Percentiles rank a stretch among this genome's conserved stretches.
These are phyloP conservation scores for Sphecodes monilicornis DNA, from an alignment of 2,888 invertebrate genomes.

Conservation along the genomic window DNA sequence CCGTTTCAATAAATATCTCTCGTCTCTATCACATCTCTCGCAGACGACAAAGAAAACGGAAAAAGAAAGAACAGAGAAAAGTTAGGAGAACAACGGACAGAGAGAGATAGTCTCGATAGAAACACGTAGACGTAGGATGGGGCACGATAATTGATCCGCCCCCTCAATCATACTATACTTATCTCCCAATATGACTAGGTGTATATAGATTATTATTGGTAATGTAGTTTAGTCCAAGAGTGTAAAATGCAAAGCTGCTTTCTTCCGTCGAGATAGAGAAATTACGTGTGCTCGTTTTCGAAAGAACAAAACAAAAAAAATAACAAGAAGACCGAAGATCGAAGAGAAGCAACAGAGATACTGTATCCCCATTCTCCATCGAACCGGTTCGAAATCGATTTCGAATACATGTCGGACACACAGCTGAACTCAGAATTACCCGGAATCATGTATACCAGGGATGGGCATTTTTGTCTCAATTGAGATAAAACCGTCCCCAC, in stretches of 20 bases:
- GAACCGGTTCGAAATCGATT: background rate
- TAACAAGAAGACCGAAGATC: conserved; percentile 3
- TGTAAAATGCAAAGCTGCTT: conserved; percentile 56
- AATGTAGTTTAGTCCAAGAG: conserved; percentile 42
- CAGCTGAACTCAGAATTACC: conserved; percentile 23
- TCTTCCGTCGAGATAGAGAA: conserved; percentile 31
- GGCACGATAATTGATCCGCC: conserved; percentile 33
- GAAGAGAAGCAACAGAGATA: conserved; percentile 30
- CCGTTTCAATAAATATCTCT: background rate
- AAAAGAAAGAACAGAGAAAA: conserved; percentile 29
- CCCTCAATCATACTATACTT: conserved; percentile 44
- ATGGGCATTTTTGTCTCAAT: too few relatives aligned
- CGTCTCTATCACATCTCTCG: conserved; percentile 40
- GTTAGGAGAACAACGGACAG: conserved; percentile 31
- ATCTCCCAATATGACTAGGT: conserved; percentile 65
- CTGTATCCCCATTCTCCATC: background rate
- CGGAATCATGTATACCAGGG: too few relatives aligned
- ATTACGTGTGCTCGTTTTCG: conserved; percentile 32
- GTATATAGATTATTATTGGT: conserved; percentile 57
- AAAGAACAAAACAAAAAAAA: background rate
- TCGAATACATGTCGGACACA: background rate
- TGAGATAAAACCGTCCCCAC: too few relatives aligned
- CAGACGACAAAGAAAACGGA: conserved; percentile 22
- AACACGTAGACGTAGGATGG: conserved; percentile 32
- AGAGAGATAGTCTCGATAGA: conserved; percentile 44